Conservation (phyloP, 1,140 invertebrate species). For the Palaemon carinicauda region DNA sequence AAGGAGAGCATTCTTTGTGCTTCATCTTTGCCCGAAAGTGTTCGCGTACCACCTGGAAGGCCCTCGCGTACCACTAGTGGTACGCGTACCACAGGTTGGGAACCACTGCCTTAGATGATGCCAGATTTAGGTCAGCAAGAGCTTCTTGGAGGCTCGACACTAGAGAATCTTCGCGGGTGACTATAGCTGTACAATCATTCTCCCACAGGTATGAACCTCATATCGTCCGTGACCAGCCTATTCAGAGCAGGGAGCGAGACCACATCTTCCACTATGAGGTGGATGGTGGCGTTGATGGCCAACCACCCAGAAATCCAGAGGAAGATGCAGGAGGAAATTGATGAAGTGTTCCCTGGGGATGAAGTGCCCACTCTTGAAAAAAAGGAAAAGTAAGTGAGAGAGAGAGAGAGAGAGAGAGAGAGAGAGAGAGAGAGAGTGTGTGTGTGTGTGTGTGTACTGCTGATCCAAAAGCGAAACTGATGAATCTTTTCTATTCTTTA, state of each 20-base stretch:
- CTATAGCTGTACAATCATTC: not conserved
- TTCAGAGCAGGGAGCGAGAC: constrained; percentile 95
- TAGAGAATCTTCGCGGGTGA: too few species aligned
- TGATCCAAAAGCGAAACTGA: too few species aligned
- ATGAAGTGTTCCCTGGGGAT: constrained; percentile 79
- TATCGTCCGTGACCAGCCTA: constrained; percentile 88
- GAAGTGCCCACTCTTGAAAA: constrained; percentile 82
- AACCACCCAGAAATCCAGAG: constrained; percentile 84
- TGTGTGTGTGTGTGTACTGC: not conserved
- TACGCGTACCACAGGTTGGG: too few species aligned
- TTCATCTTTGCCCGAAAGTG: too few species aligned
- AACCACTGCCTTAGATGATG: too few species aligned
- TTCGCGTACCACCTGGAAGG: too few species aligned
- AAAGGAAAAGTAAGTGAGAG: constrained; percentile 63
- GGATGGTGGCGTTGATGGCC: constrained; percentile 87
- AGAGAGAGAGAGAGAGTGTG: not conserved
- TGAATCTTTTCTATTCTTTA: too few species aligned
- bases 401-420: not conserved
- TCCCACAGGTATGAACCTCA: constrained; percentile 75
- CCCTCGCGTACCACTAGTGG: too few species aligned
- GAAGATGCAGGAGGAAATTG: constrained; percentile 86
- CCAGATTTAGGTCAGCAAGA: too few species aligned
- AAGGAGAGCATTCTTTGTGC: too few species aligned
- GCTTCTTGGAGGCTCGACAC: too few species aligned
- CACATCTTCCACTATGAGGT: constrained; percentile 87